Evolutionary conservation across 1,140 invertebrate species (phyloP).

Genomic region (Gryon sp.): DNA sequence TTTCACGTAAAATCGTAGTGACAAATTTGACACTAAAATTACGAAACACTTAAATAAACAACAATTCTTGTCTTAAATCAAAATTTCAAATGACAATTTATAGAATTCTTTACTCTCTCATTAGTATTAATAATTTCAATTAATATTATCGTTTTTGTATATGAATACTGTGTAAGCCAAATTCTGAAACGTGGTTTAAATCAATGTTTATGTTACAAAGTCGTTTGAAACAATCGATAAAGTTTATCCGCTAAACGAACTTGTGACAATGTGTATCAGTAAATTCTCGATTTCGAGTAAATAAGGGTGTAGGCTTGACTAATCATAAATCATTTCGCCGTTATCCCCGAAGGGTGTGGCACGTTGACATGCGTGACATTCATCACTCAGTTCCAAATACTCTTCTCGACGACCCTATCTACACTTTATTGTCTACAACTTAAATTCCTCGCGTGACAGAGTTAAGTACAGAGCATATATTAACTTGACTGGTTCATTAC

Average conservation of each 20-base stretch:
- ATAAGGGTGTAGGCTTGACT: slow-evolving; percentile 46
- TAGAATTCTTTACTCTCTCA: too few relatives aligned
- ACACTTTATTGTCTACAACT: slow-evolving; percentile 35
- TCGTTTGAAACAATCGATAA: slow-evolving; percentile 39
- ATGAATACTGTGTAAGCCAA: too few relatives aligned
- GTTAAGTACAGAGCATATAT: slow-evolving; percentile 23
- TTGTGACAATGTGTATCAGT: slow-evolving; percentile 43
- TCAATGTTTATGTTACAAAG: slow-evolving; percentile 15
- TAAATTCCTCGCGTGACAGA: slow-evolving; percentile 38
- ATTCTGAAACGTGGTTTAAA: not conserved
- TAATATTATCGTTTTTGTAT: too few relatives aligned
- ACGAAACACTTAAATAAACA: too few relatives aligned
- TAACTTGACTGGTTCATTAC: slow-evolving; percentile 17
- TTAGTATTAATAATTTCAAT: too few relatives aligned
- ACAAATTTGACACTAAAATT: slow-evolving; percentile 17
- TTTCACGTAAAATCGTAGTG: slow-evolving; percentile 2
- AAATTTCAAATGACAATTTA: not conserved
- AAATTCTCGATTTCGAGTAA: slow-evolving; percentile 49
- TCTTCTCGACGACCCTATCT: slow-evolving; percentile 29
- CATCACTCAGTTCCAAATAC: slow-evolving; percentile 53
- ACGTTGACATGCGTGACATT: slow-evolving; percentile 66
- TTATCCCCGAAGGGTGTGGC: slow-evolving; percentile 50
- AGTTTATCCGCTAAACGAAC: slow-evolving; percentile 14
- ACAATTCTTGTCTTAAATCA: too few relatives aligned
- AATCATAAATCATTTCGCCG: slow-evolving; percentile 64